Base-by-base conservation (phyloP, 1,140 invertebrate genomes). In the Acyrthosiphon pisum region DNA sequence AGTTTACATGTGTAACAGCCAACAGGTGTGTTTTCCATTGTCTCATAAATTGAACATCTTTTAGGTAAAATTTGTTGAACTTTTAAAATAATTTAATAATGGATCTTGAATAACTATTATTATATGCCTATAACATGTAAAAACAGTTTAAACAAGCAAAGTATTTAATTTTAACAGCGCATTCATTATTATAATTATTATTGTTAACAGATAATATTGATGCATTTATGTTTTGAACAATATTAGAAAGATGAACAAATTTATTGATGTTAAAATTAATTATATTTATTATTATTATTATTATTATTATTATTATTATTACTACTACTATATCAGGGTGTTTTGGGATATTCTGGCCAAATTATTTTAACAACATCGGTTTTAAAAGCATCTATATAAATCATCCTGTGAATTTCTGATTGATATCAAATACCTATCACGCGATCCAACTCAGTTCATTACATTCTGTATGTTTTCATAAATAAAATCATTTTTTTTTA, bases 291-390 rank as follows among this genome's bases (percentile, higher is more conserved):
- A 50, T 48, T 88, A 50, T 22, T 88, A 88, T 53, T 88, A 88
- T 88, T 50, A 88, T 26, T 87, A 87, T 87, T 88, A 48, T 22
- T 50, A 50, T 14, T 50, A 50, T 1, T 88, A 88, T 8, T 53
- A 88, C 35, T 48, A 88, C 9, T 88, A 88, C 46, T 88, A 53
- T 23, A 88, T 53, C 87, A 88, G 87, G 87, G 87, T 88, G 87
- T 88, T 88, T 88, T 88, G n/a, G n/a, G 48, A 88, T 50, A n/a
- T 88, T 53, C 87, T 88, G 87, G 48, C 87, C 48, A 88, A 88
- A 88, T 88, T 88, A 88, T 88, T 88, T 88, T 88, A 50, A 87
- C 44, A 41, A 44, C 8, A 41, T 41, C 23, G 37, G 37, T 84
- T 84, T 84, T 30, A 84, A 41, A 84, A 84, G 83, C 83, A 41